Evolutionary conservation across 2,888 invertebrate genomes (phyloP), one percentile per base, ranked within the genome.

Genomic region (Rhodophaea formosa): DNA sequence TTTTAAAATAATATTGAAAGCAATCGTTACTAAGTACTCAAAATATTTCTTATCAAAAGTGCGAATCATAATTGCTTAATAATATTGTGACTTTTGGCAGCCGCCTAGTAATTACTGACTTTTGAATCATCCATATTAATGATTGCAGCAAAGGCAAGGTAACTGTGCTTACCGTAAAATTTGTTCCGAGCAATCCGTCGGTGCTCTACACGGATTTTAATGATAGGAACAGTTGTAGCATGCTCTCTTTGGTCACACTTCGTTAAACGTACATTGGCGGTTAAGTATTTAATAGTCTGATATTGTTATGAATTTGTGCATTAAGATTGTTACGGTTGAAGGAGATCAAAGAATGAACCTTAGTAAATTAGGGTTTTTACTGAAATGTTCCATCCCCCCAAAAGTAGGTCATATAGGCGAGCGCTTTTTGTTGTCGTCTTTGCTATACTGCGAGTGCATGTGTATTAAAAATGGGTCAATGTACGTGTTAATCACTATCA

Each of bases 111-210:
- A 45, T 45, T 55, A 55, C 32, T 32, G 29, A 17, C 59, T 56
- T 62, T 64, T 62, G 53, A 61, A 65, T 67, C 67, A 69, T 66
- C 58, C 47, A 52, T 55, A 47, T 60, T 67, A 69, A 67, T 65
- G 64, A 66, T 42, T 57, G 59, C 29, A 12, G 23, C 8, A 16
- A 29, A 35, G 23, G 35, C 44, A 12, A 52, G 12, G 42, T 61
- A 60, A 59, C 56, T 60, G 59, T 60, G 44, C 16, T 53, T 56
- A 53, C 51, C 47, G 55, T 61, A 52, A 59, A 60, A 57, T 63
- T 61, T 49, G 61, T 46, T 46, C 30, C 29, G 47, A 29, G 30
- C 47, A 8, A 29, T n/a, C 30, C 47, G 14, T 23, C 7, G 30
- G 29, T 47, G 29, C 47, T 47, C 29, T 30, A 30, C 15, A 30